A percentile compares a stretch with the other conserved stretches of the same genome.
These are phyloP conservation scores for Pithys albifrons DNA, from an alignment of 2,113 vertebrate species.

Conservation along the genomic window DNA sequence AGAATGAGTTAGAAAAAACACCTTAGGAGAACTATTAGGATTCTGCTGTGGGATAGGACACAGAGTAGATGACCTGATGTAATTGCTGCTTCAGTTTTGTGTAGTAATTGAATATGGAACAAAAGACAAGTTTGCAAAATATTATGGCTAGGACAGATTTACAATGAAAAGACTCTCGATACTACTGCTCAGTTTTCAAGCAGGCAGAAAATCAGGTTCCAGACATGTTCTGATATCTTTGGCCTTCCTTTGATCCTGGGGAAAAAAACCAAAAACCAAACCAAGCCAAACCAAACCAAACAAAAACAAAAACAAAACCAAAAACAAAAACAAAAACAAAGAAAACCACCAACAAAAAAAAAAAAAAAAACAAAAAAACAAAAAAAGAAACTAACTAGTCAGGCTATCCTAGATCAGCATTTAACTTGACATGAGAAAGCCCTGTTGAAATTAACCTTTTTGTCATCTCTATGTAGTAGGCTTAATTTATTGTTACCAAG, in stretches of 20 bases:
- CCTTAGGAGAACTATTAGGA: background rate
- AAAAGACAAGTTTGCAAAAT: fast-evolving
- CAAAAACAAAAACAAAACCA: background rate
- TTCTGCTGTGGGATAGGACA: background rate
- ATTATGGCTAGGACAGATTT: fast-evolving
- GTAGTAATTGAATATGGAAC: background rate
- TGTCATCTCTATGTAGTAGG: fast-evolving
- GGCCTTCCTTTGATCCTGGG: background rate
- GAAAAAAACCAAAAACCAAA: background rate
- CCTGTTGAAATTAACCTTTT: background rate
- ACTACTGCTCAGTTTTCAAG: background rate
- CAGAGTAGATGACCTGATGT: background rate
- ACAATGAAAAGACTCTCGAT: background rate
- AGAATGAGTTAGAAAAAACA: background rate
- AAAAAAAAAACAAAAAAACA: background rate
- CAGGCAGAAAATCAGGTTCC: background rate
- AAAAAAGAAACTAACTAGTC: background rate
- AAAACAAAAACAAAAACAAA: no score
- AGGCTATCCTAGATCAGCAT: background rate
- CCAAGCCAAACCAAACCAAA: no score
- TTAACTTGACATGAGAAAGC: background rate
- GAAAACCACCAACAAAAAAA: no score
- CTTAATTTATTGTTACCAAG: background rate
- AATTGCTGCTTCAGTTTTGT: background rate
- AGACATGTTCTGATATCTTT: background rate